Evolutionary conservation across 2,797 vertebrate species (phyloP).

Genomic region (Parauchenoglanis ngamensis): DNA sequence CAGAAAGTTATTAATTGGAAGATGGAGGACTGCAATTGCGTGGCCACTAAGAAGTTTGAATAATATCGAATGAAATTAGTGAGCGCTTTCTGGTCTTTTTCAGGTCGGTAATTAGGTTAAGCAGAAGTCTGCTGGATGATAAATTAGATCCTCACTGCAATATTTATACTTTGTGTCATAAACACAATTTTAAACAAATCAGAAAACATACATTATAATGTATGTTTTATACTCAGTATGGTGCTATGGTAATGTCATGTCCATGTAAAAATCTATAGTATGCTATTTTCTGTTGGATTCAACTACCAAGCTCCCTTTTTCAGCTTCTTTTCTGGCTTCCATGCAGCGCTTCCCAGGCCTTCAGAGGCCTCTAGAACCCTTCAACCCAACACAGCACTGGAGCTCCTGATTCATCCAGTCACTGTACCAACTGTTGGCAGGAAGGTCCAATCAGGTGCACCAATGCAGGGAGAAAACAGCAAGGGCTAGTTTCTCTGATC

Average conservation of each 20-base stretch:
- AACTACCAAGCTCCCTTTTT: not conserved
- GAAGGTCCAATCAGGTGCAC: conserved; percentile 33
- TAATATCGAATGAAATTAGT: not conserved
- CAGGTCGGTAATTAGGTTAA: not conserved
- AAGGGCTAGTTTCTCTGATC: conserved; percentile 45
- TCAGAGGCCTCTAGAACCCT: conserved; percentile 8
- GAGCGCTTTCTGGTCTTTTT: conserved; percentile 20
- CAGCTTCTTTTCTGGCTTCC: conserved; percentile 6
- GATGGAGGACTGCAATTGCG: not conserved
- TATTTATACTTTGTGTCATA: conserved; percentile 44
- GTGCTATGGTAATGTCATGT: conserved; percentile 54
- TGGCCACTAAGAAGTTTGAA: conserved; percentile 27
- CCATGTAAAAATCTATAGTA: conserved; percentile 4
- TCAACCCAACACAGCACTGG: conserved; percentile 7
- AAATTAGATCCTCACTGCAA: conserved; percentile 44
- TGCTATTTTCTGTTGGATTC: conserved; percentile 25
- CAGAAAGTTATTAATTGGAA: not conserved
- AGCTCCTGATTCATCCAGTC: conserved; percentile 37
- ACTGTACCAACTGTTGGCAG: conserved; percentile 27
- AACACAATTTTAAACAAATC: conserved; percentile 18
- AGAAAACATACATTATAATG: conserved; percentile 23
- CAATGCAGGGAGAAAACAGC: conserved; percentile 41
- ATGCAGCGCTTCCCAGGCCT: conserved; percentile 46
- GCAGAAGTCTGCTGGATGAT: conserved; percentile 10
- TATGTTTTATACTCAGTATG: conserved; percentile 41